A percentile compares a stretch with the other conserved stretches of the same genome.
Conservation (phyloP, 2,113 vertebrate species). For the Atlantisia rogersi region DNA sequence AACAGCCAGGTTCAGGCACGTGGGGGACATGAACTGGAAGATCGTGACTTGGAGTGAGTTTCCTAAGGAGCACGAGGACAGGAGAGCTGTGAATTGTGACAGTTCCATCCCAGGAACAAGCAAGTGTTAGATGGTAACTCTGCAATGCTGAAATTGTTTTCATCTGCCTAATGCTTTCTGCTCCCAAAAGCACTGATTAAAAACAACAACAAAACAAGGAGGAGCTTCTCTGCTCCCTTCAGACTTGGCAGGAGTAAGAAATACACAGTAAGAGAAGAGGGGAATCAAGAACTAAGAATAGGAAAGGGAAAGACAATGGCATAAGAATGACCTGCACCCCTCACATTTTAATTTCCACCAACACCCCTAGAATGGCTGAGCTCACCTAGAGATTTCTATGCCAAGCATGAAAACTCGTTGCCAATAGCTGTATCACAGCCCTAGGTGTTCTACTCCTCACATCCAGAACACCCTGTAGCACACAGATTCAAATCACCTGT, state of each 20-base stretch:
- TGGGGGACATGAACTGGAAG: neutral
- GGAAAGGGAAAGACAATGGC: neutral
- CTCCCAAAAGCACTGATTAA: neutral
- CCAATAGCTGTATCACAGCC: neutral
- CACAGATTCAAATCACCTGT: constrained; percentile 26
- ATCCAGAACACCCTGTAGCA: neutral
- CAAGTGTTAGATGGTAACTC: neutral
- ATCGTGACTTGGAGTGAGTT: neutral
- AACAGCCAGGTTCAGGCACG: neutral
- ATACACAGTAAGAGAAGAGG: neutral
- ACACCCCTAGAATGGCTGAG: neutral
- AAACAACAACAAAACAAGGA: neutral
- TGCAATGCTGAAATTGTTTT: neutral
- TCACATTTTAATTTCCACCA: neutral
- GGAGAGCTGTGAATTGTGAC: neutral
- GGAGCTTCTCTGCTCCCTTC: neutral
- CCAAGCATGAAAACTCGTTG: neutral
- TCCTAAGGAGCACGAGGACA: neutral
- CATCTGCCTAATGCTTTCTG: neutral
- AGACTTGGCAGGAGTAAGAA: neutral
- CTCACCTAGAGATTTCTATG: neutral
- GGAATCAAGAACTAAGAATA: neutral
- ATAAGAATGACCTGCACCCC: neutral
- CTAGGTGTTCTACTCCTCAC: constrained; percentile 1
- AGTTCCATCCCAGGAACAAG: neutral